These are phyloP conservation scores for Caenorhabditis sulstoni DNA, from an alignment of 2,888 invertebrate species.

Conservation along the genomic window DNA sequence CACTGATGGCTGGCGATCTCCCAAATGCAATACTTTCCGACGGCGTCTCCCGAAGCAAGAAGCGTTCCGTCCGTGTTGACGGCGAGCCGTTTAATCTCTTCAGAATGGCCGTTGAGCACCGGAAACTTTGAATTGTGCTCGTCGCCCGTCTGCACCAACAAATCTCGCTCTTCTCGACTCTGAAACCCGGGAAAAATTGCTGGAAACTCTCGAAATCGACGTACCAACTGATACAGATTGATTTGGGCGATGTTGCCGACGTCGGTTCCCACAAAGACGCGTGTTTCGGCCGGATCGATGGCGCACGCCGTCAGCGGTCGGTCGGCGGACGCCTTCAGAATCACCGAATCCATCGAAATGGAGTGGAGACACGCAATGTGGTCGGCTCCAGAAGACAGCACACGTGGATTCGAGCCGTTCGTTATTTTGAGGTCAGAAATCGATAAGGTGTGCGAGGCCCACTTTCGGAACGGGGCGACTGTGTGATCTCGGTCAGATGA, in stretches of 20 bases:
- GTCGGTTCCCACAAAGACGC: constrained; percentile 72
- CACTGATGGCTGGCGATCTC: constrained; percentile 74
- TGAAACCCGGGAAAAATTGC: constrained; percentile 3
- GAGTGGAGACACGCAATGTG: constrained; percentile 70
- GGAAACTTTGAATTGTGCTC: constrained; percentile 61
- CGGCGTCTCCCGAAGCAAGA: constrained; percentile 72
- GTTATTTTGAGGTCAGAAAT: constrained; percentile 69
- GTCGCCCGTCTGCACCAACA: constrained; percentile 62
- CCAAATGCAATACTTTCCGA: constrained; percentile 74
- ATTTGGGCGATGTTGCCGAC: constrained; percentile 72
- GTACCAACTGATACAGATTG: constrained; percentile 61
- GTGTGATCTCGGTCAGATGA: constrained; percentile 60
- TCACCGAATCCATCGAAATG: constrained; percentile 63
- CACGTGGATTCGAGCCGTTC: constrained; percentile 63
- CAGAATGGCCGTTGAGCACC: constrained; percentile 64
- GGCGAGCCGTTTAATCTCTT: constrained; percentile 57
- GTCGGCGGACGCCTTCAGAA: constrained; percentile 70
- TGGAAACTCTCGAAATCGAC: neutral
- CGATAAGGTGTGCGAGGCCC: constrained; percentile 70
- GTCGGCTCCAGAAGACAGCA: constrained; percentile 70
- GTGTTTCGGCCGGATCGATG: constrained; percentile 73
- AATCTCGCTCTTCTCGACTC: constrained; percentile 49
- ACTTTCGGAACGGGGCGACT: constrained; percentile 66
- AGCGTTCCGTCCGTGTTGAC: constrained; percentile 72
- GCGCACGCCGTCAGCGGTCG: constrained; percentile 70